Evolutionary conservation across 2,113 vertebrate genomes (phyloP), one percentile per base, ranked within the genome.

Genomic region (Sapayoa aenigma): DNA sequence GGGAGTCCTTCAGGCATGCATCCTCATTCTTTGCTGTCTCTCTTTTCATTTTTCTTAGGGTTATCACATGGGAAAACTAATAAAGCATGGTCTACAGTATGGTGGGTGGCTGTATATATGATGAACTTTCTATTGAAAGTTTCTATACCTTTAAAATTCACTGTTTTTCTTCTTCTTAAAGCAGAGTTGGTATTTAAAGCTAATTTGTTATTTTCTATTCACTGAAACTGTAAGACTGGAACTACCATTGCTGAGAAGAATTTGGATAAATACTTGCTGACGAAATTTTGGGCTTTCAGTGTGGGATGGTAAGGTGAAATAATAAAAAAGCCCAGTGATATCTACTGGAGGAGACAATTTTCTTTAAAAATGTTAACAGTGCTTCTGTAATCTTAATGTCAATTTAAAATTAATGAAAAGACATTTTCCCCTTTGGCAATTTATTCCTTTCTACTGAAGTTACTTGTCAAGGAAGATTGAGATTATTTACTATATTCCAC

Each of bases 21-120:
- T 92, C 67, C 44, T 19, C 17, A 30, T 93, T 80, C 56, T 72
- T 73, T 46, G 25, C 50, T 85, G 47, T 73, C 50, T 94, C 46
- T 66, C 28, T 60, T 65, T 83, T 77, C 42, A 67, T 78, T 94
- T 42, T 90, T 88, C 75, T 94, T 44, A 65, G 55, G 75, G 71
- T 86, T 91, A 83, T 9, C 77, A 78, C 65, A 86, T 90, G 76
- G 68, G 79, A 96, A 95, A 74, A 67, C 3, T 39, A 91, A 59
- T 85, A 69, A 87, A 86, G 47, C 5, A 0, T 68, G 31, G 59
- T 80, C 72, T 88, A 0, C 39, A 37, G 35, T 77, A 28, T 59
- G 16, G 24, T 83, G 52, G 14, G 44, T 59, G 39, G 14, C 50
- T 80, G 63, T 62, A 55, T 22, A 13, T 65, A 31, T 28, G 73